A percentile compares a stretch with the other conserved stretches of the same genome.
These are phyloP conservation scores for Himantopus leucocephalus DNA, from an alignment of 2,113 vertebrate species.

Conservation along the genomic window DNA sequence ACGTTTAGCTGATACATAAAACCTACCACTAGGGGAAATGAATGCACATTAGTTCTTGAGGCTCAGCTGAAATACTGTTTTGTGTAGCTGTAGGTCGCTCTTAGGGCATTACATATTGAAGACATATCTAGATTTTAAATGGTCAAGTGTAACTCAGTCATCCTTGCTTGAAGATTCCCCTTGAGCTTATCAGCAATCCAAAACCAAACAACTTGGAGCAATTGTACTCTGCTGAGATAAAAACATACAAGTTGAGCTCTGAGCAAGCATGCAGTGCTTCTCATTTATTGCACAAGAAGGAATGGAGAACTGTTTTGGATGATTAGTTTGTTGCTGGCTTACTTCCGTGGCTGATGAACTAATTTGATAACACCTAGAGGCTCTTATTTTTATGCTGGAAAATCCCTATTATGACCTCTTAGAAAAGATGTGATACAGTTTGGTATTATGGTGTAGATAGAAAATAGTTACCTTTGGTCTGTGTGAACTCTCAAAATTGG, in stretches of 20 bases:
- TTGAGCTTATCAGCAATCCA: neutral
- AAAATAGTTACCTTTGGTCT: slow-evolving; percentile 25
- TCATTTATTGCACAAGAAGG: neutral
- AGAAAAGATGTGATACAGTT: neutral
- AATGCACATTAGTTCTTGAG: neutral
- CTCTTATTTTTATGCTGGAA: slow-evolving; percentile 17
- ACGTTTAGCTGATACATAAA: neutral
- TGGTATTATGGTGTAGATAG: neutral
- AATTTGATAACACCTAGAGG: neutral
- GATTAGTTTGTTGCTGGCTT: neutral
- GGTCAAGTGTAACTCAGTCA: neutral
- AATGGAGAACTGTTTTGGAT: neutral
- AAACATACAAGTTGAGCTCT: neutral
- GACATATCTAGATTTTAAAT: neutral
- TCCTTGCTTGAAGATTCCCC: neutral
- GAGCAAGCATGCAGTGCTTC: neutral
- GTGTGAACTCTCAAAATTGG: neutral
- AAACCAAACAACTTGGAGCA: neutral
- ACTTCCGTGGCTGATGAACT: slow-evolving; percentile 30
- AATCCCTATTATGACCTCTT: neutral
- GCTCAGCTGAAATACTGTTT: neutral
- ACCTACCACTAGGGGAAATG: neutral
- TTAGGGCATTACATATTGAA: neutral
- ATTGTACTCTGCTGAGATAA: neutral
- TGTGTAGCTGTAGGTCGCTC: neutral